phyloP scores from a whole-genome alignment of 2,113 vertebrate genomes.

The Muscicapa adusta region DNA sequence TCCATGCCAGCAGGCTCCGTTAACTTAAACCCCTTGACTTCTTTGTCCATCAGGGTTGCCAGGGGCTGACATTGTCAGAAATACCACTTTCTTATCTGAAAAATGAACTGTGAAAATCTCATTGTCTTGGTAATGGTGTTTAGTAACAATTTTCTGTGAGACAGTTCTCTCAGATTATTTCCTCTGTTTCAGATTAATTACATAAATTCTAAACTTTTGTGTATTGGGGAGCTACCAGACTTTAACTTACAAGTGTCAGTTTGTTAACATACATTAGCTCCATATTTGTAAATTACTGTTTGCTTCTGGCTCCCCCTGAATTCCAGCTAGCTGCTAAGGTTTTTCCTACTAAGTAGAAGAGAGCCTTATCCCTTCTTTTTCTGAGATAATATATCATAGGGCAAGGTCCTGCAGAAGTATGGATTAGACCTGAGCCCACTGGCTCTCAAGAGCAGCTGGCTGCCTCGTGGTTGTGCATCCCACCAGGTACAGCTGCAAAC shows the following conservation, averaged over 20 bases:
- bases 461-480: background rate
- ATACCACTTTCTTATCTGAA: background rate
- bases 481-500: background rate
- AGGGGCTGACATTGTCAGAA: background rate
- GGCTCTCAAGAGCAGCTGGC: background rate
- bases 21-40: background rate
- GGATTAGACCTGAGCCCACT: background rate
- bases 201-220: background rate
- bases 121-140: background rate
- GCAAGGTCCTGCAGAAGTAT: background rate
- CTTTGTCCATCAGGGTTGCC: background rate
- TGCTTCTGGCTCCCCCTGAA: background rate
- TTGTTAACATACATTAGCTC: background rate
- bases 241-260: background rate
- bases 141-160: background rate
- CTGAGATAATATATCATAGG: background rate
- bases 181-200: background rate
- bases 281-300: background rate
- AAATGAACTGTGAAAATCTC: background rate
- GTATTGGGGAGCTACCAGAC: background rate
- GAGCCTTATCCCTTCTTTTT: background rate
- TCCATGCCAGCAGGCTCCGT: background rate
- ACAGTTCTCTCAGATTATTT: background rate
- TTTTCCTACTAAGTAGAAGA: background rate
- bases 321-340: background rate